These are phyloP conservation scores for Puffinus mauretanicus DNA, from an alignment of 2,113 vertebrate genomes.

Conservation along the genomic window DNA sequence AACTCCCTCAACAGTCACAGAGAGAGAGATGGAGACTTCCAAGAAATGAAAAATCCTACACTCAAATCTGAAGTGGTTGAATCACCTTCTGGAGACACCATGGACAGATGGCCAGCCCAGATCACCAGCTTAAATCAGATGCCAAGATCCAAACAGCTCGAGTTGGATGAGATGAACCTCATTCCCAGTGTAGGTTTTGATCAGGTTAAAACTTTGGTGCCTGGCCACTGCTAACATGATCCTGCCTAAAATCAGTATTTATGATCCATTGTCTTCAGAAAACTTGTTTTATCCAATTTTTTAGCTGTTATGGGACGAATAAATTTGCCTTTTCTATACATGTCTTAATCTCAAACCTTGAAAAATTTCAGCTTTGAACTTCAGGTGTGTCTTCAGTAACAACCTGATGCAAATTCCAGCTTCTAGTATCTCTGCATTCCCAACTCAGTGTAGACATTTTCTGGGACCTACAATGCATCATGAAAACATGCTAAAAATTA, in stretches of 20 bases:
- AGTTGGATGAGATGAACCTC: not conserved
- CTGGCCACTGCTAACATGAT: not conserved
- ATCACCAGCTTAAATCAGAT: not conserved
- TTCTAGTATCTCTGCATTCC: not conserved
- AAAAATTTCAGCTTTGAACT: not conserved
- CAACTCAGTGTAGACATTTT: not conserved
- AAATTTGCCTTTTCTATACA: not conserved
- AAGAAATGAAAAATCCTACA: not conserved
- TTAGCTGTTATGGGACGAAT: not conserved
- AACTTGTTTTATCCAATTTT: fast-evolving
- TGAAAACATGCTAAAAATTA: not conserved
- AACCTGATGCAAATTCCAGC: not conserved
- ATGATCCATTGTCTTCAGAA: not conserved
- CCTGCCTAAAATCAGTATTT: not conserved
- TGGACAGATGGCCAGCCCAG: not conserved
- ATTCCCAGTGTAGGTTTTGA: not conserved
- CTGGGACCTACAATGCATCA: too few species aligned
- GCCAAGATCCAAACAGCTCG: fast-evolving
- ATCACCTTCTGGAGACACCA: not conserved
- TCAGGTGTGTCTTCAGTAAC: not conserved
- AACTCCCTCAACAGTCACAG: not conserved
- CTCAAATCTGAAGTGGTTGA: not conserved
- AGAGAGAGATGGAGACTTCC: not conserved
- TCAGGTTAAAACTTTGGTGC: not conserved
- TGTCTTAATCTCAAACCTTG: not conserved